Evolutionary conservation across 2,888 invertebrate genomes (phyloP).

Genomic region (Melanchra persicariae): DNA sequence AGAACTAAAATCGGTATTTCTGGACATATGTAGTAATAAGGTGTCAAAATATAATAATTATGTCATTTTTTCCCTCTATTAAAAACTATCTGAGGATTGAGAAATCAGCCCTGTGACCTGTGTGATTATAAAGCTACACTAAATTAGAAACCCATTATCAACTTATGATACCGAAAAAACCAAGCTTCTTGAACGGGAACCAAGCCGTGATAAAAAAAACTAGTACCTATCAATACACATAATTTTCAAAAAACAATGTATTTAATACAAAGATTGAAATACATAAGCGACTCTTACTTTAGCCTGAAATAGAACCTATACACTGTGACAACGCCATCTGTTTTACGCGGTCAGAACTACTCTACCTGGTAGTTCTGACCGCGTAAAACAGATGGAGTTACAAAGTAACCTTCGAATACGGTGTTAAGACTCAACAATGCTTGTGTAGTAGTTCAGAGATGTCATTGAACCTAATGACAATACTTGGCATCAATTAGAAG

Average conservation of each 20-base stretch:
- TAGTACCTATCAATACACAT: not conserved
- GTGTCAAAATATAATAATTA: not conserved
- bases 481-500: not conserved
- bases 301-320: too few relatives aligned
- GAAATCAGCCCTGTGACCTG: too few relatives aligned
- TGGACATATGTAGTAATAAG: not conserved
- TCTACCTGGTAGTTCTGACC: too few relatives aligned
- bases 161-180: not conserved
- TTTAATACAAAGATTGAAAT: not conserved
- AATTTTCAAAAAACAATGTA: not conserved
- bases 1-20: not conserved
- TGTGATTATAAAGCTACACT: too few relatives aligned
- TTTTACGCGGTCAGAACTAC: conserved; percentile 10
- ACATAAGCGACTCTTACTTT: not conserved
- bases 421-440: not conserved
- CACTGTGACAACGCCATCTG: conserved; percentile 31
- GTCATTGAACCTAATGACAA: not conserved
- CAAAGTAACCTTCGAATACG: not conserved
- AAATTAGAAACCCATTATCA: not conserved
- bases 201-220: not conserved
- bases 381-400: too few relatives aligned
- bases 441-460: not conserved
- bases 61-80: too few relatives aligned
- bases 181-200: not conserved
- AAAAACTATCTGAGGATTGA: too few relatives aligned